These are phyloP conservation scores for Phortica variegata DNA, from an alignment of 1,140 invertebrate genomes.

Conservation along the genomic window DNA sequence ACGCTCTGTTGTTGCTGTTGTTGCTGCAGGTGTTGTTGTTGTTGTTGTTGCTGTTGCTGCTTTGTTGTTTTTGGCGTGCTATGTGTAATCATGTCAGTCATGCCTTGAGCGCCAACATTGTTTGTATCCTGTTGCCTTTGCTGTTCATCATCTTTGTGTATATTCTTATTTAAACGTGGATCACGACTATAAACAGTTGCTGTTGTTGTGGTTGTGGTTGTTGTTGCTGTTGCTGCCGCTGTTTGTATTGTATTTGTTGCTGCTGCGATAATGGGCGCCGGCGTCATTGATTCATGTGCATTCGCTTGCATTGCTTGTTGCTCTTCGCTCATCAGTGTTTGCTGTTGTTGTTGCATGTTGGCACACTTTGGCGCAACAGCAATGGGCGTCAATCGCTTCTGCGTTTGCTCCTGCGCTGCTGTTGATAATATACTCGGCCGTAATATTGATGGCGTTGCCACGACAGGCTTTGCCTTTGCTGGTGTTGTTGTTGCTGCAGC, in stretches of 20 bases:
- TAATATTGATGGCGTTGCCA: constrained; percentile 8
- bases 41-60: too few relatives aligned
- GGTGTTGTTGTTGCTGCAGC: not conserved
- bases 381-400: too few relatives aligned
- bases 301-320: not conserved
- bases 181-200: constrained; percentile 42
- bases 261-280: too few relatives aligned
- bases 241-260: not conserved
- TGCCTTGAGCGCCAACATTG: not conserved
- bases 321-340: constrained; percentile 6
- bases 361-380: too few relatives aligned
- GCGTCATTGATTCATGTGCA: too few relatives aligned
- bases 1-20: not conserved
- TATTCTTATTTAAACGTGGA: constrained; percentile 51
- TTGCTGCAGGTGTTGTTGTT: too few relatives aligned
- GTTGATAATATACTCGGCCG: constrained; percentile 23
- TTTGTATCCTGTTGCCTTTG: not conserved
- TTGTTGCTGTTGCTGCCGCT: not conserved
- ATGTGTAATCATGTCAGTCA: not conserved
- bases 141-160: constrained; percentile 34
- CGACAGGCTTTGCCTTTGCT: not conserved
- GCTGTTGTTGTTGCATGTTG: constrained; percentile 1
- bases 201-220: not conserved
- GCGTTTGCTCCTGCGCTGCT: constrained; percentile 6
- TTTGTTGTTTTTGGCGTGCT: too few relatives aligned